Base-by-base conservation (phyloP, 2,113 vertebrate species). In the Oncorhynchus tshawytscha region DNA sequence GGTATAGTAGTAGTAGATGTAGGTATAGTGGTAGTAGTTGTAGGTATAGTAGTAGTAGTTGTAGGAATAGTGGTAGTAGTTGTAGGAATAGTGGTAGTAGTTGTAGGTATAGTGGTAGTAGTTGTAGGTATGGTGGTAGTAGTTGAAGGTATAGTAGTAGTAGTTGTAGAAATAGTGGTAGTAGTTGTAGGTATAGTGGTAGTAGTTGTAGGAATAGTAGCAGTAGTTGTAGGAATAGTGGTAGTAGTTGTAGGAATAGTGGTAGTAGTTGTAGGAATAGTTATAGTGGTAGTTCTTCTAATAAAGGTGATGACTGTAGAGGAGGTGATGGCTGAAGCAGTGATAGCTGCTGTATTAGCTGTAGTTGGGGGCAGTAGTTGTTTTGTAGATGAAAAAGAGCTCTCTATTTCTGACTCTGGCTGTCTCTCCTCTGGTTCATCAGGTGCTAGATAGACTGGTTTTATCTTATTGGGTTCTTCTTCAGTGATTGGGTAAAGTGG, bases 201-300 rank as follows among this genome's bases (percentile, higher is more conserved):
- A 2, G 74, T 82, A 1, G 18, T 73, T 45, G 5, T n/a, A 54
- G 70, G 45, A 82, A 81, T 51, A 67, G 59, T 67, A 7, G 11
- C 9, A 3, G 45, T 68, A n/a, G 75, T 60, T 29, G 48, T 74
- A 48, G 67, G 73, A 48, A 39, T 39, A 39, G 77, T 31, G 2
- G 60, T 67, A 13, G 51, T n/a, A 73, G 49, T 27, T 77, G 22
- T 7, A 18, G 62, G 39, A 9, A 39, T 39, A 45, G 34, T 70
- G 22, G 25, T 22, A n/a, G 27, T 20, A 20, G 66, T 6, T 16
- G 29, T 51, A 51, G 49, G 15, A 16, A 54, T 54, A 54, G 12
- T 54, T 54, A 16, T 54, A 15, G 49, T 11, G 49, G 49, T 13
- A 51, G 9, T 51, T 51, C 49, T 51, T 34, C 34, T 34, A 54